Base-by-base conservation (phyloP, 2,888 invertebrate species). In the Sinotaia quadrata region DNA sequence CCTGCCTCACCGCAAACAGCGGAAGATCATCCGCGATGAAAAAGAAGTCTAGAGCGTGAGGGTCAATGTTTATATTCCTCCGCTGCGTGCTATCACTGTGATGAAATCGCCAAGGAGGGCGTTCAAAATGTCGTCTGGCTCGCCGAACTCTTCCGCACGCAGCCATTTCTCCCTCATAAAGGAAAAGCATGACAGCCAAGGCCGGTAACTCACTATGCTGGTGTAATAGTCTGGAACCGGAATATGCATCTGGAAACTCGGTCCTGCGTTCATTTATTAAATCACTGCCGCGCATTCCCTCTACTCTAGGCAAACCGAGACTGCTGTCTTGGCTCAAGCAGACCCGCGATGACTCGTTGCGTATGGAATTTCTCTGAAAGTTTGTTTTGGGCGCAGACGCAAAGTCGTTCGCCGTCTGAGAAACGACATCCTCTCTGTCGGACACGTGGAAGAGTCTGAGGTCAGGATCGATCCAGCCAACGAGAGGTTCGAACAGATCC, bases 1-100 rank as follows among this genome's bases (percentile, higher is more conserved):
- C 82, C 67, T 83, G 84, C 29, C 85, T 65, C 12, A 83, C 78
- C 3, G 82, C 83, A 79, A 84, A 84, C 18, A 85, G 75, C 21
- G 85, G 85, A 49, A 83, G 75, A 59, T 85, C 81, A 24, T 76
- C 75, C 2, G 82, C 78, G 12, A 81, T 79, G 52, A 75, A 81
- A 70, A 78, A 84, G 62, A 81, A 85, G 68, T 85, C 84, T 60
- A 80, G 81, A 51, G 78, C 81, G 59, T 83, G 82, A 2, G 81
- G 80, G 60, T 81, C 78, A 0, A 80, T 75, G 49, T 81, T 80
- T 2, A 84, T 78, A 37, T 75, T 75, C 29, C 78, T 78, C 15
- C 76, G 63, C 15, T 72, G 63, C 12, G 84, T 77, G 7, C 76
- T 73, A 66, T 85, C 84, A 5, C 78, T 77, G 74, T 85, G 84